phyloP scores from a whole-genome alignment of 2,113 vertebrate species.

The Lonchura striata region DNA sequence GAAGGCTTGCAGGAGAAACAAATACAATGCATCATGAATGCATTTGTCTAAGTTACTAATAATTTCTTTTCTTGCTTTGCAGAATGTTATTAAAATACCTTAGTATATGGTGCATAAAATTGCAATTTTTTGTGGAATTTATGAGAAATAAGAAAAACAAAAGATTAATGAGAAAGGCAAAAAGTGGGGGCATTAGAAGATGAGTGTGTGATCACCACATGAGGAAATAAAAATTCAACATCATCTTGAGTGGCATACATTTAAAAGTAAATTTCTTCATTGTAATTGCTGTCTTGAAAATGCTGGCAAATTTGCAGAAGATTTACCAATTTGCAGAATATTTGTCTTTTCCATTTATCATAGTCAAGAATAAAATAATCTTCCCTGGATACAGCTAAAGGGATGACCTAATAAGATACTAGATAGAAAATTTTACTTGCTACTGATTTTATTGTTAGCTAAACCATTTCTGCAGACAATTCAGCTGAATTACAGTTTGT shows the following conservation, averaged over 20 bases:
- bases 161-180: not conserved
- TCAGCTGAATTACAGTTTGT: not conserved
- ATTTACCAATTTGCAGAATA: not conserved
- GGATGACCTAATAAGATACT: not conserved
- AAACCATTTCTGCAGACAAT: not conserved
- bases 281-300: not conserved
- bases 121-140: not conserved
- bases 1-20: slow-evolving; percentile 9
- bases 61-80: not conserved
- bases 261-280: slow-evolving; percentile 5
- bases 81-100: not conserved
- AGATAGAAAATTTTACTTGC: not conserved
- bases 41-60: not conserved
- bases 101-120: slow-evolving; percentile 51
- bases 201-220: not conserved
- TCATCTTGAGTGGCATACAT: not conserved
- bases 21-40: not conserved
- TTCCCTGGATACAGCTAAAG: not conserved
- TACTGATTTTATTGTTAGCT: not conserved
- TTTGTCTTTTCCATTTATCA: not conserved
- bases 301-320: not conserved
- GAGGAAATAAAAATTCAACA: not conserved
- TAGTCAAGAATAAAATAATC: not conserved
- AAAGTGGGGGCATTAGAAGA: not conserved
- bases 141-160: not conserved